These are phyloP conservation scores for Pterocles gutturalis DNA, from an alignment of 2,113 vertebrate genomes.

Conservation along the genomic window DNA sequence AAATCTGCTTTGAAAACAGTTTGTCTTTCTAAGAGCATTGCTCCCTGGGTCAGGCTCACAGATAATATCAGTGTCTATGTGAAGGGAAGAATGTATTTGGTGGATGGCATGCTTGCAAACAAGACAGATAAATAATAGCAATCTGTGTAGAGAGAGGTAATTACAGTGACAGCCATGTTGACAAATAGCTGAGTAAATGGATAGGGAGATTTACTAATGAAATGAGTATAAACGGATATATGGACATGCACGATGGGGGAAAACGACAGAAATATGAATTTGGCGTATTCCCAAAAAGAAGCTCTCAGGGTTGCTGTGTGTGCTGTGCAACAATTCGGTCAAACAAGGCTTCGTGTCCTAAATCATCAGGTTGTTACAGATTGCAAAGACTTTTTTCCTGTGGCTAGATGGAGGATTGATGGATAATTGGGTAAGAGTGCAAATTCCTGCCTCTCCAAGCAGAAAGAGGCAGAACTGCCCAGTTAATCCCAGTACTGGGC, in stretches of 20 bases:
- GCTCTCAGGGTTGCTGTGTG: neutral
- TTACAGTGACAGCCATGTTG: conserved; percentile 33
- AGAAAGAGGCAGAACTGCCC: neutral
- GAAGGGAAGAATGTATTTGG: neutral
- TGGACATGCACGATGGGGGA: neutral
- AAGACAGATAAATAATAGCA: conserved; percentile 44
- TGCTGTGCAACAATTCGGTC: neutral
- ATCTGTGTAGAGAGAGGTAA: neutral
- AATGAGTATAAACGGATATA: neutral
- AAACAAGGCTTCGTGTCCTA: neutral
- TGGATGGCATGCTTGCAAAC: neutral
- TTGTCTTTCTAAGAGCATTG: conserved; percentile 1
- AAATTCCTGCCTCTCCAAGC: neutral
- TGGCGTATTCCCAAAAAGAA: neutral
- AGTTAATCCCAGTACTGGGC: neutral
- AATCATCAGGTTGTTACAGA: neutral
- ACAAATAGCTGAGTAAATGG: conserved; percentile 27
- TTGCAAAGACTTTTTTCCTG: neutral
- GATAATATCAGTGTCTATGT: neutral
- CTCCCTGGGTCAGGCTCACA: neutral
- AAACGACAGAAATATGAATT: conserved; percentile 31
- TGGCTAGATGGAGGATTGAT: neutral
- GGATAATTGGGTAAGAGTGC: neutral
- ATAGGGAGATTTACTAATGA: neutral
- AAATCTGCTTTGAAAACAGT: neutral